These are phyloP conservation scores for Cynopterus sphinx DNA, from an alignment of 2,797 vertebrate species.

Conservation along the genomic window DNA sequence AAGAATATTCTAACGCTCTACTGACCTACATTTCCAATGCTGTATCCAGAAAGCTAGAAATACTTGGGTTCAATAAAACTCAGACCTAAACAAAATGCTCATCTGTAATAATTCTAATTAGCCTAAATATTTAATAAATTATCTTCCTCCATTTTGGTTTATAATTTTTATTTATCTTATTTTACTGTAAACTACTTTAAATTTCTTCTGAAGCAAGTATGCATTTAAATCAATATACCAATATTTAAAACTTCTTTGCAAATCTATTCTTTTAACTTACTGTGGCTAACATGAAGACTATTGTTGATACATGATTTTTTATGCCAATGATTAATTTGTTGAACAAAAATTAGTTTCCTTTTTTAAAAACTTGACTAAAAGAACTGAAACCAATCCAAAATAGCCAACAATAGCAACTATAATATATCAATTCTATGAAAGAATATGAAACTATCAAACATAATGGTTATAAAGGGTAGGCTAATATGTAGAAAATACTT, in stretches of 20 bases:
- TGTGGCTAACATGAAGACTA: conserved; percentile 12
- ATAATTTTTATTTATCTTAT: conserved; percentile 9
- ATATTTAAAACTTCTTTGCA: conserved; percentile 33
- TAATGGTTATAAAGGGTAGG: neutral
- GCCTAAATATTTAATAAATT: neutral
- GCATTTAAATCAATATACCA: neutral
- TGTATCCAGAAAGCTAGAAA: neutral
- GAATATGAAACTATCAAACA: neutral
- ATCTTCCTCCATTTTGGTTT: neutral
- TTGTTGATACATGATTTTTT: neutral
- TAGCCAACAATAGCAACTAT: neutral
- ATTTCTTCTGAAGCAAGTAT: conserved; percentile 35
- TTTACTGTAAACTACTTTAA: conserved; percentile 37
- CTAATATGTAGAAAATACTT: neutral
- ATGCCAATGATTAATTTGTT: neutral
- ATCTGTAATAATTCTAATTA: conserved; percentile 25
- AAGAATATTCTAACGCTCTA: neutral
- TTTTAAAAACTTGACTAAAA: conserved; percentile 21
- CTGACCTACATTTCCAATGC: neutral
- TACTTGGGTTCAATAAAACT: conserved; percentile 23
- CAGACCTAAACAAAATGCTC: neutral
- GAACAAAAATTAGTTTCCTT: neutral
- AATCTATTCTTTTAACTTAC: conserved; percentile 38
- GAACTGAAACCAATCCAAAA: neutral
- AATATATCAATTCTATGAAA: neutral